phyloP scores from a whole-genome alignment of 2,888 invertebrate genomes.

The Agriopis marginaria region DNA sequence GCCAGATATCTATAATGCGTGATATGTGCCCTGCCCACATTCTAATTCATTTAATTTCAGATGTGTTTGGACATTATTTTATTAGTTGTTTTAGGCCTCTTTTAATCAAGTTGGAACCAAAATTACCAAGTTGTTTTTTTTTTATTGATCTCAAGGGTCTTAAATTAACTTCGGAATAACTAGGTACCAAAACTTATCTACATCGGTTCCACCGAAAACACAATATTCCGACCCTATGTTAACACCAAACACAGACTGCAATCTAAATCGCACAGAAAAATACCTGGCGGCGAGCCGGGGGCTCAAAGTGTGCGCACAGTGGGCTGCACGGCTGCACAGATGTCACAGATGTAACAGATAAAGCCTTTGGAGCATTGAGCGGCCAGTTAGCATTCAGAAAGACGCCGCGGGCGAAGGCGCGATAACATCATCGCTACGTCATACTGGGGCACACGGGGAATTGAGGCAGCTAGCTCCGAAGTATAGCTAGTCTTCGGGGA shows the following conservation, averaged over 20 bases:
- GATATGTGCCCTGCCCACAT: too few relatives aligned
- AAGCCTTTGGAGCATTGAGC: slow-evolving; percentile 68
- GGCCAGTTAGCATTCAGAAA: slow-evolving; percentile 84
- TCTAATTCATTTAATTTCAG: too few relatives aligned
- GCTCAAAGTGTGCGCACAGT: slow-evolving; percentile 56
- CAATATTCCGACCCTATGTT: slow-evolving; percentile 52
- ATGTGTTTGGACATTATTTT: too few relatives aligned
- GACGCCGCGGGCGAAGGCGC: slow-evolving; percentile 78
- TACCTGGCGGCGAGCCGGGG: slow-evolving; percentile 72
- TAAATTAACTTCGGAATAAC: neutral
- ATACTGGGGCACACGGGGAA: slow-evolving; percentile 30
- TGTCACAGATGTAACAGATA: slow-evolving; percentile 71
- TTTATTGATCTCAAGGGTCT: too few relatives aligned
- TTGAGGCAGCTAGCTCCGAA: slow-evolving; percentile 3
- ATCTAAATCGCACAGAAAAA: slow-evolving; percentile 80
- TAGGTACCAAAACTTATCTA: neutral
- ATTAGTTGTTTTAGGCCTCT: too few relatives aligned
- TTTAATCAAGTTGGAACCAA: too few relatives aligned
- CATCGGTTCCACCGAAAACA: slow-evolving; percentile 23
- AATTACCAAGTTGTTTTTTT: too few relatives aligned
- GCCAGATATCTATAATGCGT: too few relatives aligned
- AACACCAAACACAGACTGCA: slow-evolving; percentile 66
- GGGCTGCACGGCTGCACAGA: slow-evolving; percentile 51
- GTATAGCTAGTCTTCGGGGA: too few relatives aligned
- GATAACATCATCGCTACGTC: slow-evolving; percentile 74